A percentile compares a stretch with the other conserved stretches of the same genome.
These are phyloP conservation scores for Pterocles orientalis DNA, from an alignment of 2,113 vertebrate species.

Conservation along the genomic window DNA sequence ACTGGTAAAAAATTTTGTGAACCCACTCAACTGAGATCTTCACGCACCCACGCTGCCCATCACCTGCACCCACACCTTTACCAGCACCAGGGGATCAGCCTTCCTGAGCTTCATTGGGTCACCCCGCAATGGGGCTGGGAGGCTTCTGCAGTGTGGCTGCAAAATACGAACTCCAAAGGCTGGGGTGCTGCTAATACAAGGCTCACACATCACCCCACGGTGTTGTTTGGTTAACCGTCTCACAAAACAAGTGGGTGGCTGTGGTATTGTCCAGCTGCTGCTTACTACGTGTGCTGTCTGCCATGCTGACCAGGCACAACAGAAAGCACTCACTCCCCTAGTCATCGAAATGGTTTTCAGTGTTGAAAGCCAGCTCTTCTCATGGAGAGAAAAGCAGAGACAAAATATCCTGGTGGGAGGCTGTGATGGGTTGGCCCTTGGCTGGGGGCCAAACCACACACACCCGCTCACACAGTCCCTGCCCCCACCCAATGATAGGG, in stretches of 20 bases:
- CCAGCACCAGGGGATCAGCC: neutral
- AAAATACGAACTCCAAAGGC: neutral
- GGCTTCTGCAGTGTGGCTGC: neutral
- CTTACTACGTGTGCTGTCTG: neutral
- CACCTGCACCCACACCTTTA: neutral
- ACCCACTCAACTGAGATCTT: neutral
- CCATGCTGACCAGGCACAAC: fast-evolving
- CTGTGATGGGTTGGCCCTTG: too few relatives aligned
- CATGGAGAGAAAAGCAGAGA: neutral
- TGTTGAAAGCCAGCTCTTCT: neutral
- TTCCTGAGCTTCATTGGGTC: neutral
- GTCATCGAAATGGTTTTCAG: neutral
- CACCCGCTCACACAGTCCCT: too few relatives aligned
- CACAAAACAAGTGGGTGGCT: neutral
- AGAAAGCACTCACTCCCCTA: fast-evolving
- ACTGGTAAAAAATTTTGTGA: neutral
- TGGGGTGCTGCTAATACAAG: neutral
- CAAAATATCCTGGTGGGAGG: neutral
- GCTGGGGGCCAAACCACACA: too few relatives aligned
- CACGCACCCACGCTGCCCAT: neutral
- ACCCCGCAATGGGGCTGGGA: neutral
- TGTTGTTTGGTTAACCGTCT: neutral
- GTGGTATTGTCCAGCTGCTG: neutral
- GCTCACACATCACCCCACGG: fast-evolving
- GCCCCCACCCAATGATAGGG: too few relatives aligned